Base-by-base conservation (phyloP, 2,888 invertebrate species). In the Stenurella melanura region DNA sequence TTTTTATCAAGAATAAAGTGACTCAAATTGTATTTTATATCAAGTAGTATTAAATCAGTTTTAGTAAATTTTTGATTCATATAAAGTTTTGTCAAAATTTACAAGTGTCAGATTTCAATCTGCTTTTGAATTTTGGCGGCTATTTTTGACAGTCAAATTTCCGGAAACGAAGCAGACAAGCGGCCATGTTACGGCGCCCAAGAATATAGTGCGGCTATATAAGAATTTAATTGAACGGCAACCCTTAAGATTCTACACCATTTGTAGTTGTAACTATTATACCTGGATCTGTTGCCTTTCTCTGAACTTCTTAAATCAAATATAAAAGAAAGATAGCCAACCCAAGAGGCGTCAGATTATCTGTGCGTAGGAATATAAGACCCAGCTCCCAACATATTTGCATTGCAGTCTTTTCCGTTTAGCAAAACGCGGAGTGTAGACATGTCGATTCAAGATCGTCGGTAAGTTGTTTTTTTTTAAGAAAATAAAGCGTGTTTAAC, bases 391-490 rank as follows among this genome's bases (percentile, higher is more conserved):
- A 85, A 84, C 82, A 84, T 34, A 34, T 83, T 83, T 81, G 87
- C 87, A 88, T 83, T 81, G 87, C 87, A 88, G 87, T 87, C 89
- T 91, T 94, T 94, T 94, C 93, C 93, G 93, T 93, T 93, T 92
- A 92, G 92, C 93, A 77, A 82, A 93, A 92, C 92, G 92, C 92
- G 92, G 92, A 93, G 93, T 93, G 92, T 75, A 93, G 95, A 94
- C 94, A 95, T 95, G 95, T 95, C 95, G 80, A 91, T 93, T 92
- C 93, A 92, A 90, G 95, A 95, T 91, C 93, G 94, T 93, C 94
- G 94, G 95, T 95, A 94, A 94, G 94, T 93, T 89, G 85, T 85
- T 83, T 86, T 87, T 87, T 91, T 90, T 77, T 38, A 74, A 58
- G 58, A 71, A 81, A 79, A 72, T 79, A 76, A 50, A 17, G 15